Evolutionary conservation across 2,113 vertebrate genomes (phyloP).

Genomic region (Pelecanoides urinatrix): DNA sequence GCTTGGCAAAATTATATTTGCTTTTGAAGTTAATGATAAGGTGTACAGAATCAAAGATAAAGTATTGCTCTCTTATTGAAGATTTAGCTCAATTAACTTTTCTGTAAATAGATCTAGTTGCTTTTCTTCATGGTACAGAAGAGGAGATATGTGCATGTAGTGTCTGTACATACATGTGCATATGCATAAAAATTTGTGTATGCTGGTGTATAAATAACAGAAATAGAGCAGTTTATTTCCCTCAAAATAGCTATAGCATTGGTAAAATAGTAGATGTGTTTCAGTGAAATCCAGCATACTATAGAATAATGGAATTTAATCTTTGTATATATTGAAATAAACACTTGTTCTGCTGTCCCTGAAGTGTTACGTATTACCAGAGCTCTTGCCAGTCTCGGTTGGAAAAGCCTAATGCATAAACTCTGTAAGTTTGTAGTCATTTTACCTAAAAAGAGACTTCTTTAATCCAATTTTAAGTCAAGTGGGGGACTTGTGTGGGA

Average conservation of each 20-base stretch:
- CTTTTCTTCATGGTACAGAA: neutral
- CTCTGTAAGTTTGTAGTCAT: neutral
- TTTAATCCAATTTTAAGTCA: neutral
- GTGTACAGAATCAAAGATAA: neutral
- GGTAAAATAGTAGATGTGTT: neutral
- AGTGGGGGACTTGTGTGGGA: neutral
- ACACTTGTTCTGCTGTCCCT: neutral
- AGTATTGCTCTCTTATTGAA: neutral
- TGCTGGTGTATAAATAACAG: neutral
- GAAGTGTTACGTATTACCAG: neutral
- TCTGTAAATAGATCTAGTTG: neutral
- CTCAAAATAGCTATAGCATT: neutral
- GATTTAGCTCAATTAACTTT: constrained; percentile 33
- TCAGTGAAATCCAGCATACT: neutral
- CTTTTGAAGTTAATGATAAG: neutral
- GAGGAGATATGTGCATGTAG: neutral
- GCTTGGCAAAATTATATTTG: neutral
- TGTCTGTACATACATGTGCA: neutral
- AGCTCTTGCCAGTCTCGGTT: neutral
- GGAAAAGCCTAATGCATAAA: neutral
- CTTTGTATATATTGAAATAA: neutral
- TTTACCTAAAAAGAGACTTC: neutral
- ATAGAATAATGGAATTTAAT: neutral
- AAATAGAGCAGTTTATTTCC: neutral
- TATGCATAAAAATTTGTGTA: neutral